These are phyloP conservation scores for Melanerpes formicivorus DNA, from an alignment of 2,113 vertebrate species.

Conservation along the genomic window DNA sequence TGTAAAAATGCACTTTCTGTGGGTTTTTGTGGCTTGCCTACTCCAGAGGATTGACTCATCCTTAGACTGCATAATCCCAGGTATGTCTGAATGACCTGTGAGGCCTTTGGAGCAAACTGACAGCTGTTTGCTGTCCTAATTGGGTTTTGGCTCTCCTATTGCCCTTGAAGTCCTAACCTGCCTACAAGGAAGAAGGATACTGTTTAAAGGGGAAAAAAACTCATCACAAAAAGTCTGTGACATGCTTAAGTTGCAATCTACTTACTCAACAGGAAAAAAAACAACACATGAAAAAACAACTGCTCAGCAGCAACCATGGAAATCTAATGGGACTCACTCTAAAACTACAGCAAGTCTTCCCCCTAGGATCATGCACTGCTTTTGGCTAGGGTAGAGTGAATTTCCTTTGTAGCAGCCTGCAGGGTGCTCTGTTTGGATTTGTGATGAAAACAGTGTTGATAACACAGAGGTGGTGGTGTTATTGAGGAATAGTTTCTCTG, in stretches of 20 bases:
- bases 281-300: not conserved
- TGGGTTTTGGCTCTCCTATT: not conserved
- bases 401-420: not conserved
- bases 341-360: not conserved
- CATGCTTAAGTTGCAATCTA: not conserved
- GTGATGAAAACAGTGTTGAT: not conserved
- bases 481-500: not conserved
- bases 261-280: not conserved
- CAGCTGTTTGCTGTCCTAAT: not conserved
- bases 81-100: not conserved
- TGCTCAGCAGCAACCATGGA: not conserved
- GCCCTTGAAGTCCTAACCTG: not conserved
- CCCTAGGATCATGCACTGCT: not conserved
- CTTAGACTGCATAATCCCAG: not conserved
- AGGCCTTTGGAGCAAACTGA: not conserved
- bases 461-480: not conserved
- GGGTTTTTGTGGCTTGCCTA: not conserved
- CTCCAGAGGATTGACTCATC: not conserved
- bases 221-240: not conserved
- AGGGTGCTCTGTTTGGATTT: not conserved
- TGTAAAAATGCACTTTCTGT: not conserved
- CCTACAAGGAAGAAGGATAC: not conserved
- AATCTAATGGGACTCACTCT: not conserved
- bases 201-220: not conserved
- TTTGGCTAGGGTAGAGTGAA: not conserved